phyloP scores from a whole-genome alignment of 2,797 vertebrate species.

The Fringilla coelebs region DNA sequence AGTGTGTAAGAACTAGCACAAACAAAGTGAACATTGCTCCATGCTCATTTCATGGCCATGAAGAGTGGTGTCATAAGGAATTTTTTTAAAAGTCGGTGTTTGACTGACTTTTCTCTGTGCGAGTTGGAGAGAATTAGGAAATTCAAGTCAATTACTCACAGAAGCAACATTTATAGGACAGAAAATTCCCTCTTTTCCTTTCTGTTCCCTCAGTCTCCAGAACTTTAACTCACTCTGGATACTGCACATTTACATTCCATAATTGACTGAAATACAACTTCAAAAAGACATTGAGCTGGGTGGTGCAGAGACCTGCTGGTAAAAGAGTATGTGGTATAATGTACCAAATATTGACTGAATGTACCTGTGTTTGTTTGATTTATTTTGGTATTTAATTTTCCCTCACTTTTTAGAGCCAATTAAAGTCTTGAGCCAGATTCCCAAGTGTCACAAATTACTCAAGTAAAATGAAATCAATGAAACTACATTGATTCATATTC shows the following conservation, averaged over 20 bases:
- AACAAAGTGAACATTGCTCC: neutral
- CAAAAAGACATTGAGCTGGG: neutral
- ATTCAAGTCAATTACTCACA: neutral
- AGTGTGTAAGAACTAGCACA: neutral
- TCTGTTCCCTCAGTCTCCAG: neutral
- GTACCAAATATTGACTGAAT: neutral
- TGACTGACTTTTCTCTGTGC: neutral
- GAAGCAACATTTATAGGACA: neutral
- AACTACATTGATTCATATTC: neutral
- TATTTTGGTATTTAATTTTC: neutral
- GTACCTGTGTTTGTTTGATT: neutral
- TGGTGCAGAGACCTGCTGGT: neutral
- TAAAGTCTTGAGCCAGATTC: neutral
- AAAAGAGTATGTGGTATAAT: neutral
- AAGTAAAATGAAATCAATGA: conserved; percentile 37
- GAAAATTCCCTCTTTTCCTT: neutral
- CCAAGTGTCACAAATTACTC: neutral
- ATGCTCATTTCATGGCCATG: neutral
- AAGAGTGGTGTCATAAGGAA: neutral
- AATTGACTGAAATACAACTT: neutral
- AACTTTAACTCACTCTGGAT: neutral
- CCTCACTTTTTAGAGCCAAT: neutral
- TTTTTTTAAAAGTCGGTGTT: neutral
- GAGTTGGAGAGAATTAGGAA: neutral
- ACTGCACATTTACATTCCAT: neutral